Evolutionary conservation across 35 echinoderm and acorn worm species (phyloP).

Genomic region (Diadema setosum): DNA sequence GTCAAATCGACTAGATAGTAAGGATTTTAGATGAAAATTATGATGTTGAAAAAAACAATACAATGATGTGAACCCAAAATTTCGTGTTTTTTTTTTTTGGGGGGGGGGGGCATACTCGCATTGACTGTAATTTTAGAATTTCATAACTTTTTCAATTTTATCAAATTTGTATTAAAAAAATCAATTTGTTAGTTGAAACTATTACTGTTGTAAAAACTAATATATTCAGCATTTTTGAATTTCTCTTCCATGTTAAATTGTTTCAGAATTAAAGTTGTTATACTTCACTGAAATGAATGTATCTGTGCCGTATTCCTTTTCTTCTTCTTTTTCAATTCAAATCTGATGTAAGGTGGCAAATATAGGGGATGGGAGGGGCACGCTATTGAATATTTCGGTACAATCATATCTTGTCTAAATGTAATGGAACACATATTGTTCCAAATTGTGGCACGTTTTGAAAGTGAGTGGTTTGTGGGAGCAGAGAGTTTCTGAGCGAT

Average conservation of each 20-base stretch:
- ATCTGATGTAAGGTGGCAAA: conserved; percentile 1
- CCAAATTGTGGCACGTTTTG: conserved; percentile 3
- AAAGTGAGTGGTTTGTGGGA: background rate
- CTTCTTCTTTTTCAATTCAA: conserved; percentile 10
- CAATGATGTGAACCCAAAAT: too few relatives aligned
- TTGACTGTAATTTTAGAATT: conserved; percentile 3
- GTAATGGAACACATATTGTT: conserved; percentile 10
- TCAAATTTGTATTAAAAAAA: background rate
- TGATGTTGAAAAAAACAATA: too few relatives aligned
- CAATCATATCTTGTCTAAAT: background rate
- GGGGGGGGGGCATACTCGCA: background rate
- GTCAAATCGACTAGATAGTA: too few relatives aligned
- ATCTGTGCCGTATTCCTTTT: background rate
- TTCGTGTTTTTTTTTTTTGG: background rate
- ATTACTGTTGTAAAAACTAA: conserved; percentile 1
- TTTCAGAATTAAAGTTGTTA: conserved; percentile 12
- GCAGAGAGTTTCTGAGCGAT: conserved; percentile 1
- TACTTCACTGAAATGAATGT: background rate
- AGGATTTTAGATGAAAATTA: too few relatives aligned
- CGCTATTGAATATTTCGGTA: conserved; percentile 5
- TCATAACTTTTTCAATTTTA: background rate
- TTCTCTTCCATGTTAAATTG: conserved; percentile 5
- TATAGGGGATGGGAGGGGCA: background rate
- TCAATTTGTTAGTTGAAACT: background rate
- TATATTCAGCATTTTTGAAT: conserved; percentile 5